Conservation (phyloP, 2,113 vertebrate genomes). For the Laterallus jamaicensis region DNA sequence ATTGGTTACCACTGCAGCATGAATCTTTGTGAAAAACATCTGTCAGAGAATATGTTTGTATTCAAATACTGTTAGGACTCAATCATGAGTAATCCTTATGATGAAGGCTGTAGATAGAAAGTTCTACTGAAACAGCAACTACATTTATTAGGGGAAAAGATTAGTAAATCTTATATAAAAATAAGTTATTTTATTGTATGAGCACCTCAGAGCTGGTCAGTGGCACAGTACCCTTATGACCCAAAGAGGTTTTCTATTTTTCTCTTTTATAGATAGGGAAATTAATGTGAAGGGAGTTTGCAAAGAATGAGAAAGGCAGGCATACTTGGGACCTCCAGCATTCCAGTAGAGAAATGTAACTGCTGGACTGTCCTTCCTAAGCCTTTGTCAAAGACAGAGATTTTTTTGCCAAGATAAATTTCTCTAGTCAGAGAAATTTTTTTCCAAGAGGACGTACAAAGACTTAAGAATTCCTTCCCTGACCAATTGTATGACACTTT, state of each 20-base stretch:
- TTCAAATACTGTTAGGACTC: neutral
- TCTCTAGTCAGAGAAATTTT: neutral
- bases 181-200: neutral
- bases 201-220: neutral
- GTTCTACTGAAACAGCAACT: neutral
- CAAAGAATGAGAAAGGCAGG: neutral
- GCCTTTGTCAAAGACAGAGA: neutral
- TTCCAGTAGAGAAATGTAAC: neutral
- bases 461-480: constrained; percentile 35
- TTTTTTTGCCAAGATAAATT: constrained; percentile 4
- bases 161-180: neutral
- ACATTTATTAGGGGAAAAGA: neutral
- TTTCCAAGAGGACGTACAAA: neutral
- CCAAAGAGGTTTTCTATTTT: neutral
- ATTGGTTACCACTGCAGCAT: neutral
- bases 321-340: neutral
- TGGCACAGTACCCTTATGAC: neutral
- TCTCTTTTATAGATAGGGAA: neutral
- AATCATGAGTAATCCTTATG: neutral
- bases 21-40: neutral
- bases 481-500: constrained; percentile 52
- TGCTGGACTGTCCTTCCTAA: neutral
- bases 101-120: neutral
- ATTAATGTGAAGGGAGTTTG: neutral
- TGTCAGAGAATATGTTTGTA: neutral